phyloP scores from a whole-genome alignment of 2,113 vertebrate species.

The Syngnathus typhle region DNA sequence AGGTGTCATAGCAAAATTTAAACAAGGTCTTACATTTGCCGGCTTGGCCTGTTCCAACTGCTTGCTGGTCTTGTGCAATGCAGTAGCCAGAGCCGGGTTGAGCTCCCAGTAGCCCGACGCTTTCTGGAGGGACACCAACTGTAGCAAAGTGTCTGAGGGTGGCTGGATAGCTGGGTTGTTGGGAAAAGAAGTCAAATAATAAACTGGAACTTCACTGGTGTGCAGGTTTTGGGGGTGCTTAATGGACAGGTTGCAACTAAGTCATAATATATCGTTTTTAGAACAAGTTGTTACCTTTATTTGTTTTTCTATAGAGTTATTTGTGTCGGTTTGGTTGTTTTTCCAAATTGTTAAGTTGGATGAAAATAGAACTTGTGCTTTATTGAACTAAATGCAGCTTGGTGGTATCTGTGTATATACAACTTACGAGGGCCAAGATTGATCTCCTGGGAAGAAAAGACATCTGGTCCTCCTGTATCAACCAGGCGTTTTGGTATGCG shows the following conservation, averaged over 20 bases:
- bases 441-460: background rate
- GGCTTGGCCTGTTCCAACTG: slow-evolving; percentile 51
- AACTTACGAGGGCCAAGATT: background rate
- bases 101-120: slow-evolving; percentile 75
- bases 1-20: background rate
- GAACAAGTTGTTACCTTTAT: too few species aligned
- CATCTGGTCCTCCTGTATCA: rapidly evolving
- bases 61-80: slow-evolving; percentile 52
- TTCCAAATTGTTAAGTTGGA: background rate
- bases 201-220: background rate
- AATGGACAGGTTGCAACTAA: background rate
- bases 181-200: background rate
- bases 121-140: slow-evolving; percentile 72
- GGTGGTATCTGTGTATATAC: background rate
- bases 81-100: slow-evolving; percentile 48
- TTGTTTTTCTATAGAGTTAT: too few species aligned
- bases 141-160: slow-evolving; percentile 44
- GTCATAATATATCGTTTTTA: background rate
- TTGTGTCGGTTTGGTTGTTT: background rate
- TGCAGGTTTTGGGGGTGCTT: too few species aligned
- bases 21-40: slow-evolving; percentile 42
- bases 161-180: background rate
- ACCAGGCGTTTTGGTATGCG: too few species aligned
- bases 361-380: background rate
- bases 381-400: background rate